Evolutionary conservation across 1,140 invertebrate genomes (phyloP), one percentile per base, ranked within the genome.

Genomic region (Leguminivora glycinivorella): DNA sequence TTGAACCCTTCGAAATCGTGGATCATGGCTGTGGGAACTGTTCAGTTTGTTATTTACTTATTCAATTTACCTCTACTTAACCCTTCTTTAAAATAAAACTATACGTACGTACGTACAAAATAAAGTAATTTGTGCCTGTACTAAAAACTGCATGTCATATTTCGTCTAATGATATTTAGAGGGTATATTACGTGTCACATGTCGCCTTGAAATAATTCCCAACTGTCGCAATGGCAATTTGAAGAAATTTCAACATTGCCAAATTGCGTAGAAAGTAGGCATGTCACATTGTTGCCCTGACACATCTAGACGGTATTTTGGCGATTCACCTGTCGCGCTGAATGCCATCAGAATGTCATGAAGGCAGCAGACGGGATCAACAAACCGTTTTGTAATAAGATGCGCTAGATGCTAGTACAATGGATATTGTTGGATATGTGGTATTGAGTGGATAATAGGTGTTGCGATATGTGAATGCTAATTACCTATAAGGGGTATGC

Each of bases 301-400:
- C 74, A 70, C 74, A 73, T 75, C 67, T 68, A 68, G 68, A 66
- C 67, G 67, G 17, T 63, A 76, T 78, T 82, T 76, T 75, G 77
- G 74, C 79, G 76, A 85, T 85, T 83, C 77, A 82, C 79, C 68
- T 82, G 82, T 85, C 83, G 79, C 76, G 1, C 58, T 29, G 58
- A 81, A 83, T 83, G 81, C 79, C 80, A 82, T 68, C 69, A 67
- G 77, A 77, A 79, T 83, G 81, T 79, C 77, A 78, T 40, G 40
- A 38, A 69, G 52, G 69, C 52, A 43, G 67, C 68, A 34, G 56
- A 29, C 19, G 56, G 47, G 43, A 60, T 31, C 71, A 70, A 63
- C 70, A 70, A 69, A 68, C 60, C 63, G 34, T 69, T 58, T 70
- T 72, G 69, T 31, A 52, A 56, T 63, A 29, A 63, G 58, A 63